Evolutionary conservation across 2,888 invertebrate genomes (phyloP).

Genomic region (Chloromyia formosa): DNA sequence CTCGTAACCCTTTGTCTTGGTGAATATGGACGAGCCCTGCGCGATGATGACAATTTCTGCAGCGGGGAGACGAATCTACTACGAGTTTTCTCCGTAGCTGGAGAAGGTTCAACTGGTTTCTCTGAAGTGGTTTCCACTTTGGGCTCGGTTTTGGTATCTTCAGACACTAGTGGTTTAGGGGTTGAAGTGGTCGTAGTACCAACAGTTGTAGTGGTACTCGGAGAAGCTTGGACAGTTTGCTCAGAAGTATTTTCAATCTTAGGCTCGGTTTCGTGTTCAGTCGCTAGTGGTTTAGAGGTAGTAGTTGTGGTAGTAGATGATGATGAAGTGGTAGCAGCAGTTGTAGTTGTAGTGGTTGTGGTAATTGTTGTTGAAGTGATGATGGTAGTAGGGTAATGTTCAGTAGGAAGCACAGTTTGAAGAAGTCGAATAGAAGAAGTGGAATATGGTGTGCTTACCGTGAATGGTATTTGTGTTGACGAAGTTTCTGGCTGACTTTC

Average conservation of each 20-base stretch:
- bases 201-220: conserved; percentile 14
- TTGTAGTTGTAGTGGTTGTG: background rate
- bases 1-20: background rate
- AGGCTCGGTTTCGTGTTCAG: background rate
- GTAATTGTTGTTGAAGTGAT: background rate
- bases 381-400: conserved; percentile 11
- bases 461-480: background rate
- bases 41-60: background rate
- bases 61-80: background rate
- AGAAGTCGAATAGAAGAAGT: conserved; percentile 2
- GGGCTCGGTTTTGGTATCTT: background rate
- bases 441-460: conserved; percentile 24
- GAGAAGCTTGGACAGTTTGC: conserved; percentile 2
- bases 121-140: background rate
- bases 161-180: conserved; percentile 16
- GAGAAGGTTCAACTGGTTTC: background rate
- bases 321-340: conserved; percentile 20
- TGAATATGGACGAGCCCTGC: conserved; percentile 1
- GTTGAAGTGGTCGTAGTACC: conserved; percentile 23
- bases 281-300: conserved; percentile 1
- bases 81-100: background rate
- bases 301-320: conserved; percentile 19
- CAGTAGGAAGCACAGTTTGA: conserved; percentile 34
- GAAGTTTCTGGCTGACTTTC: background rate
- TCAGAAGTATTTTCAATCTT: too few species aligned